Evolutionary conservation across 2,888 invertebrate genomes (phyloP), one percentile per base, ranked within the genome.

Genomic region (Chelonus formosanus): DNA sequence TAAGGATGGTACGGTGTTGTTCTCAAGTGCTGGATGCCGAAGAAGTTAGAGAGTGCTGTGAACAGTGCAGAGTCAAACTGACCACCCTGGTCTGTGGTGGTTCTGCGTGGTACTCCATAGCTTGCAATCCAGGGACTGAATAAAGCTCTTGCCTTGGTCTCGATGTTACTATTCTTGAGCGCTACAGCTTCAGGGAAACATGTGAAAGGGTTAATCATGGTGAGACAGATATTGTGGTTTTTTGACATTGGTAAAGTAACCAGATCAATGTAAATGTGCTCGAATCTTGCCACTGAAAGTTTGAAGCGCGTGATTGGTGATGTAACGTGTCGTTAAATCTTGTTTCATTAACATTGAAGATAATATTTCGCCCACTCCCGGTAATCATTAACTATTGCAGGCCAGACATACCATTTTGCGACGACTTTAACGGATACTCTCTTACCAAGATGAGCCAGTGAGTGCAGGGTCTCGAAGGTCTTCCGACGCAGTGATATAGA

Each of bases 51-150:
- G 20, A 20, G 2, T 2, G 4, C 32, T 44, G 3, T 6, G n/a
- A 44, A 44, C 4, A 44, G 45, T 55, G 8, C 61, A 47, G 10
- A 60, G 36, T 66, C 54, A n/a, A 67, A 58, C 32, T 35, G 31
- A 20, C 0, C 7, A 7, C 3, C 31, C 7, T 32, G 36, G 58
- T 63, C 31, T 4, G 10, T 61, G 10, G 47, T 52, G 31, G 53
- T 62, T n/a, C 20, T 7, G 3, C 3, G 7, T 4, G 8, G 44
- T 44, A 44, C 44, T 44, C 44, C 5, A 3, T 44, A 4, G 0
- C 44, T 6, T 44, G 44, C 6, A 4, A 44, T 44, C 44, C 44
- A 6, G 44, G 0, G 44, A 3, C 5, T 44, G n/a, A 44, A 3
- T 4, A 44, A 5, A 8, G 3, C 44, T n/a, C 6, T 3, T 44